phyloP scores from a whole-genome alignment of 2,797 vertebrate species.

The Aulostomus chinensis region DNA sequence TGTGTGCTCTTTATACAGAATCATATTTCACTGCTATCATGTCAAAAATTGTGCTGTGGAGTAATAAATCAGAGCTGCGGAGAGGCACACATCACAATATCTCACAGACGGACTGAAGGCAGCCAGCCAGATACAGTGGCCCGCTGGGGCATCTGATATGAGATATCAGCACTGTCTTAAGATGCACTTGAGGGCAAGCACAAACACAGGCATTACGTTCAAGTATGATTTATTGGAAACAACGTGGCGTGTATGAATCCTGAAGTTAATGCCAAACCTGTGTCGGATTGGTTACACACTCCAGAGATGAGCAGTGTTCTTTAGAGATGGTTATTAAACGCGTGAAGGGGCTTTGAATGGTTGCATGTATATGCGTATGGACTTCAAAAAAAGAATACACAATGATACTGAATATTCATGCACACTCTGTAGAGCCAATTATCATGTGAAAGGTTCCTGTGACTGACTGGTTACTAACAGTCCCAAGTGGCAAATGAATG shows the following conservation, averaged over 20 bases:
- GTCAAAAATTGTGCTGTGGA: constrained; percentile 31
- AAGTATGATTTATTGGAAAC: constrained; percentile 53
- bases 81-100: constrained; percentile 37
- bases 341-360: constrained; percentile 6
- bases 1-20: constrained; percentile 16
- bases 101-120: constrained; percentile 42
- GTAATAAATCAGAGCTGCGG: constrained; percentile 57
- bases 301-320: constrained; percentile 16
- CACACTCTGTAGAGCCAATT: constrained; percentile 33
- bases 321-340: constrained; percentile 21
- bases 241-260: constrained; percentile 16
- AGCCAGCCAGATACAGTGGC: constrained; percentile 28
- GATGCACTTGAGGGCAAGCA: constrained; percentile 25
- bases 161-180: constrained; percentile 50
- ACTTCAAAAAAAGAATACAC: constrained; percentile 24
- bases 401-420: constrained; percentile 43
- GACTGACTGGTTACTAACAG: constrained; percentile 51
- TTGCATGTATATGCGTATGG: not conserved
- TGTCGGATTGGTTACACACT: constrained; percentile 14
- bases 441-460: constrained; percentile 38
- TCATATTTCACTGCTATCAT: constrained; percentile 48
- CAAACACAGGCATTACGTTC: constrained; percentile 27
- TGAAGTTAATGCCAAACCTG: constrained; percentile 32
- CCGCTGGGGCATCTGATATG: constrained; percentile 30
- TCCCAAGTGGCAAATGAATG: constrained; percentile 51